Evolutionary conservation across 92 coral and sea anemone species (phyloP), one percentile per base, ranked within the genome.

Genomic region (Muricea muricata): DNA sequence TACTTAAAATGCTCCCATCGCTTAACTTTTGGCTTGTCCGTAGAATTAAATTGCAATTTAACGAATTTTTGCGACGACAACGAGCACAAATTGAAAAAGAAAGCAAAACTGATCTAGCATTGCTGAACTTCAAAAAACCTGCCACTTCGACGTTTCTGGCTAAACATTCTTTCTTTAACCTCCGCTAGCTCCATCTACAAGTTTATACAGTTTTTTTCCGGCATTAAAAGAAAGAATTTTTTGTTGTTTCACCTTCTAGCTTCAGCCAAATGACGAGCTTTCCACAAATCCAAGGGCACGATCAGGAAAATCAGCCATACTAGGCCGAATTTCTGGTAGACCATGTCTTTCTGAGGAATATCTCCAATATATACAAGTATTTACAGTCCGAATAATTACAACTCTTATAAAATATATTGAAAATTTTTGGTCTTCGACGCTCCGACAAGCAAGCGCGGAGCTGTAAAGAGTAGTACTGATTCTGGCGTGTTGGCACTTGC

Each of bases 261-360:
- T 1, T 75, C 13, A 32, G 7, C 80, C 14, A 75, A 48, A 25
- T 21, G 25, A 0, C 42, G 23, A 47, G 14, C 28, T 52, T 50
- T 75, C 65, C 65, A 75, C 25, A 46, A 1, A 26, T 74, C 80
- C 41, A 48, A 32, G 30, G 80, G 80, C 35, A 47, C 61, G 17
- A 50, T 50, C 65, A 47, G 3, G 40, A 75, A 75, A 48, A 75
- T 29, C 65, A 75, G 65, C 42, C 80, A 75, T 18, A 35, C 1
- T 10, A 75, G 8, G 41, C 65, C 12, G 42, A 75, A 28, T 75
- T 75, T 75, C 65, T 24, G 80, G 25, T 29, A 30, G 42, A 47
- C 65, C 80, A 75, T 75, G 24, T 26, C 80, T 29, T 31, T 23
- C n/a, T n/a, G n/a, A n/a, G n/a, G n/a, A n/a, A n/a, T n/a, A n/a